phyloP scores from a whole-genome alignment of 2,888 invertebrate genomes.

The Clitarchus hookeri region DNA sequence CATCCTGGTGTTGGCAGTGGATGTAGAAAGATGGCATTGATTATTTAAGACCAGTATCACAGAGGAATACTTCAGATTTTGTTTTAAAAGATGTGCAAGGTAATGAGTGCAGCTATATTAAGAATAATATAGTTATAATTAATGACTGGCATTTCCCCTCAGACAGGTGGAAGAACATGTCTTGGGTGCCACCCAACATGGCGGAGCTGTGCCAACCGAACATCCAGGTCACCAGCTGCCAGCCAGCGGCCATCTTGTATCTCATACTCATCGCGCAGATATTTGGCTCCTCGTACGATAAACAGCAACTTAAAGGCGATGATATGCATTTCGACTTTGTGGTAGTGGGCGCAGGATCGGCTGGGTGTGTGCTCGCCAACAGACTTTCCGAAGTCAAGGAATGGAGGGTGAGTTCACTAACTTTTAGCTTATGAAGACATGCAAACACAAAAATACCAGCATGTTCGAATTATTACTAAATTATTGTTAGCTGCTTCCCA shows the following conservation, averaged over 20 bases:
- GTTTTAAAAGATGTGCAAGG: too few relatives aligned
- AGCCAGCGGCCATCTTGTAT: constrained; percentile 63
- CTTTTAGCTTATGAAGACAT: too few relatives aligned
- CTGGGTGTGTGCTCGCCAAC: constrained; percentile 70
- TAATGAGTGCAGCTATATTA: too few relatives aligned
- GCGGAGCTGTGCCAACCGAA: constrained; percentile 60
- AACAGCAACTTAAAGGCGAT: constrained; percentile 45
- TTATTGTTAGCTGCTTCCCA: too few relatives aligned
- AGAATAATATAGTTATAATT: too few relatives aligned
- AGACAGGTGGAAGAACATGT: constrained; percentile 33
- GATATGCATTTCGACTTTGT: constrained; percentile 63
- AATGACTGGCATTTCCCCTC: neutral
- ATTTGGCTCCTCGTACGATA: constrained; percentile 61
- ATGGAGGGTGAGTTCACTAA: constrained; percentile 54
- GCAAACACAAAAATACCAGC: too few relatives aligned
- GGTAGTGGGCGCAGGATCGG: constrained; percentile 69
- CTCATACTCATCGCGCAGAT: constrained; percentile 61
- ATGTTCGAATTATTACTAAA: too few relatives aligned
- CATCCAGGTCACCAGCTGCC: constrained; percentile 63
- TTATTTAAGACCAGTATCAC: too few relatives aligned
- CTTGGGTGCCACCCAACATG: constrained; percentile 56
- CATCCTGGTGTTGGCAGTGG: too few relatives aligned
- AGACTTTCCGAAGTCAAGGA: constrained; percentile 64
- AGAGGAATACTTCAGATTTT: too few relatives aligned
- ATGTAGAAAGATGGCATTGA: too few relatives aligned